These are phyloP conservation scores for Octomys mimax DNA, from an alignment of 2,797 vertebrate species.

Conservation along the genomic window DNA sequence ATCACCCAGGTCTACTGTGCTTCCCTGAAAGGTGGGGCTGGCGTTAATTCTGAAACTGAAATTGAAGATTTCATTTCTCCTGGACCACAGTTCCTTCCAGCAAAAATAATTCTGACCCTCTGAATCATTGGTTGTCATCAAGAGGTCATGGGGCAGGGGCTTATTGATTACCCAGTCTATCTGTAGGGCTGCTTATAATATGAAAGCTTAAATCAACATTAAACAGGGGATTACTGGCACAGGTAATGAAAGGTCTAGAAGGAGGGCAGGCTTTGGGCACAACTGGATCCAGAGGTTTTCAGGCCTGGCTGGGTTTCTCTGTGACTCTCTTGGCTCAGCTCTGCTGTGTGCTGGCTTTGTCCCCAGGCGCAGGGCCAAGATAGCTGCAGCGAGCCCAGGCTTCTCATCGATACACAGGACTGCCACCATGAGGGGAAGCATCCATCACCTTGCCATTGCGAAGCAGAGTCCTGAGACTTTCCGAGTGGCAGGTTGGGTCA, in stretches of 20 bases:
- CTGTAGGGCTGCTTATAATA: constrained; percentile 42
- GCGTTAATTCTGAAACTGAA: constrained; percentile 20
- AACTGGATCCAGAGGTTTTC: constrained; percentile 22
- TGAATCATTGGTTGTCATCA: neutral
- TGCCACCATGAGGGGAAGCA: constrained; percentile 5
- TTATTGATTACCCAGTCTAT: constrained; percentile 27
- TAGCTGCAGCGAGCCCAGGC: neutral
- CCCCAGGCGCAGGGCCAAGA: constrained; percentile 39
- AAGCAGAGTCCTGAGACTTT: neutral
- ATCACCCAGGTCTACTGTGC: neutral
- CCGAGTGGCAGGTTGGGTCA: neutral
- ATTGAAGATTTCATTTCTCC: neutral
- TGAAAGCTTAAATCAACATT: constrained; percentile 60
- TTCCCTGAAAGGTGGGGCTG: neutral
- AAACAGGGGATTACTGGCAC: constrained; percentile 27
- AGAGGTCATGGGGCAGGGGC: constrained; percentile 21
- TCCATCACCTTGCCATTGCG: neutral
- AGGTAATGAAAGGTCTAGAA: constrained; percentile 43
- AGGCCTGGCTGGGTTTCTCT: constrained; percentile 52
- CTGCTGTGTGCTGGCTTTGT: constrained; percentile 23
- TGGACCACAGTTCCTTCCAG: neutral
- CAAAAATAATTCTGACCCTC: neutral
- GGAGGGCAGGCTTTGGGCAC: constrained; percentile 1
- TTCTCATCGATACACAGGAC: constrained; percentile 46
- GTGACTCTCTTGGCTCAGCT: constrained; percentile 50